phyloP scores from a whole-genome alignment of 2,888 invertebrate genomes.

The Bombyx huttoni region DNA sequence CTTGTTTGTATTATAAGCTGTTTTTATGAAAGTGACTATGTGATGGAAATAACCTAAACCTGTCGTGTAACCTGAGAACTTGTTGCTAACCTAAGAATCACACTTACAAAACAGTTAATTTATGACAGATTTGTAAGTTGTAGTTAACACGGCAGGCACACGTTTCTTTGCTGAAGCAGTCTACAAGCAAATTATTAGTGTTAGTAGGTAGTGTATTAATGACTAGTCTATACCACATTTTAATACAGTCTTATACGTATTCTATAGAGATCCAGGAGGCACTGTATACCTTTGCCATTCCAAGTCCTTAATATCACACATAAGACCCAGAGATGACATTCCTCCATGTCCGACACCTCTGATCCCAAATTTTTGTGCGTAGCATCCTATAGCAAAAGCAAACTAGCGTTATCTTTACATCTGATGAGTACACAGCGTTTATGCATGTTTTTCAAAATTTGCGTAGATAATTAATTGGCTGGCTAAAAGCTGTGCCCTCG shows the following conservation, averaged over 20 bases:
- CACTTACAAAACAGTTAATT: background rate
- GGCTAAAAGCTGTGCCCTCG: conserved; percentile 45
- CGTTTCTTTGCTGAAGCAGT: conserved; percentile 41
- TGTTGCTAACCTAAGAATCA: background rate
- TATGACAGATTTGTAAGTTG: background rate
- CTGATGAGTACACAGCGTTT: conserved; percentile 45
- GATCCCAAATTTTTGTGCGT: conserved; percentile 95
- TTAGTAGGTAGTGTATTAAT: background rate
- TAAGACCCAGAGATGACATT: conserved; percentile 86
- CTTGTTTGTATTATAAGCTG: conserved; percentile 72
- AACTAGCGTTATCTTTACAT: conserved; percentile 48
- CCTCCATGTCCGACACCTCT: conserved; percentile 95
- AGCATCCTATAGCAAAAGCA: conserved; percentile 84
- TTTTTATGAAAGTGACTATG: conserved; percentile 72
- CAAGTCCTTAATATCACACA: conserved; percentile 86
- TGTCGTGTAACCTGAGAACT: conserved; percentile 64
- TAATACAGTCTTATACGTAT: conserved; percentile 28
- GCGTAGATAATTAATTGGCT: conserved; percentile 4
- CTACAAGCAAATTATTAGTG: conserved; percentile 36
- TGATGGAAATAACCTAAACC: conserved; percentile 70
- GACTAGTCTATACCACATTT: background rate
- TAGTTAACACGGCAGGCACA: conserved; percentile 7
- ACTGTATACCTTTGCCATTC: conserved; percentile 79
- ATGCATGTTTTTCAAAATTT: conserved; percentile 9
- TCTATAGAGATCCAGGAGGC: conserved; percentile 20